Evolutionary conservation across 2,888 invertebrate genomes (phyloP).

Genomic region (Diaphora mendica): DNA sequence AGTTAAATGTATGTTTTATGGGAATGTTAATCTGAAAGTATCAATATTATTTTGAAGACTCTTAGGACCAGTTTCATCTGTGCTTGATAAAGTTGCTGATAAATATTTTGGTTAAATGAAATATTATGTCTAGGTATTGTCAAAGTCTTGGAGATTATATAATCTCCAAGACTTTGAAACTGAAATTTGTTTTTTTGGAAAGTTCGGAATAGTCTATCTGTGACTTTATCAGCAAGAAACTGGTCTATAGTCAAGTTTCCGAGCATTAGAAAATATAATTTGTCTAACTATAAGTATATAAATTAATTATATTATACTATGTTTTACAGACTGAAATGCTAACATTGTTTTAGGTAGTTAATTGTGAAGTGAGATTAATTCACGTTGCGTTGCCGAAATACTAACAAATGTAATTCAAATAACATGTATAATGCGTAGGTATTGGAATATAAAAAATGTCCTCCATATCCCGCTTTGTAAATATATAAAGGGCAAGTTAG

Average conservation of each 20-base stretch:
- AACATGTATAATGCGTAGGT: not conserved
- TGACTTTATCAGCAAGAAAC: too few relatives aligned
- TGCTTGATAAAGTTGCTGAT: too few relatives aligned
- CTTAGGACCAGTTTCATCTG: not conserved
- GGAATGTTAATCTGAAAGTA: not conserved
- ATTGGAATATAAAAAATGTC: not conserved
- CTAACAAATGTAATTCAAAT: constrained; percentile 9
- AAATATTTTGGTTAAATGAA: too few relatives aligned
- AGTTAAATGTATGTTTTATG: not conserved
- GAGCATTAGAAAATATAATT: constrained; percentile 5
- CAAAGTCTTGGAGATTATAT: too few relatives aligned
- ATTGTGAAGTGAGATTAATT: constrained; percentile 22
- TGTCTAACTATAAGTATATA: constrained; percentile 21
- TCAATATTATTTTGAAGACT: not conserved
- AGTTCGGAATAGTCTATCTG: too few relatives aligned
- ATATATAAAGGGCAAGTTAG: not conserved
- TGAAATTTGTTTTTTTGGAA: too few relatives aligned
- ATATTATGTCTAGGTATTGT: too few relatives aligned
- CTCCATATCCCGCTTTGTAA: not conserved
- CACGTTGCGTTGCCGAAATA: constrained; percentile 18
- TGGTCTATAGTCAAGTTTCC: not conserved
- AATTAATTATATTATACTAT: constrained; percentile 44
- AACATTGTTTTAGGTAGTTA: constrained; percentile 51
- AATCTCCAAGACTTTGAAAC: too few relatives aligned
- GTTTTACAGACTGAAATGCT: constrained; percentile 73